Evolutionary conservation across 2,113 vertebrate genomes (phyloP).

Genomic region (Callocephalon fimbriatum): DNA sequence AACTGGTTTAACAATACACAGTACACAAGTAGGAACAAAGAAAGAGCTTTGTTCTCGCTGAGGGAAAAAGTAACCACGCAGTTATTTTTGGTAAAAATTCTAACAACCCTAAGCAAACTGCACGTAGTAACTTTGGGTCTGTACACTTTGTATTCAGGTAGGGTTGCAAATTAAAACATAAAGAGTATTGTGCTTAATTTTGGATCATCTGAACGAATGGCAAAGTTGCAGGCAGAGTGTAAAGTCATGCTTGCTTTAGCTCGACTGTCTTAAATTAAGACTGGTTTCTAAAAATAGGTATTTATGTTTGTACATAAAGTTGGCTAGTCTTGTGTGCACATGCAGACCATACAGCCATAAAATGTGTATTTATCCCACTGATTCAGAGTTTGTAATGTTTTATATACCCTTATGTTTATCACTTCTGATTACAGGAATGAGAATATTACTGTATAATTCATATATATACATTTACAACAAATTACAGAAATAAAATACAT

Average conservation of each 20-base stretch:
- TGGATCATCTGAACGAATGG: background rate
- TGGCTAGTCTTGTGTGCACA: background rate
- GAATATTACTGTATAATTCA: background rate
- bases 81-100: background rate
- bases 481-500: constrained; percentile 3
- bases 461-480: background rate
- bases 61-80: rapidly evolving
- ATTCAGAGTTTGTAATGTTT: background rate
- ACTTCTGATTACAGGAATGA: background rate
- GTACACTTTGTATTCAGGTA: background rate
- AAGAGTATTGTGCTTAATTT: background rate
- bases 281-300: background rate
- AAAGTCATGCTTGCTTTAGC: background rate
- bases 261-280: background rate
- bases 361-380: background rate
- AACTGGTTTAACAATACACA: background rate
- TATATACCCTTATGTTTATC: background rate
- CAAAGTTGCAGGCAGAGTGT: background rate
- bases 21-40: background rate
- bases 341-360: background rate
- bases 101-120: background rate
- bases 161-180: background rate
- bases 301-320: background rate
- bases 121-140: background rate
- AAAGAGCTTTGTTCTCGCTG: background rate